A percentile compares a stretch with the other conserved stretches of the same genome.
Evolutionary conservation across 1,140 invertebrate species (phyloP).

Genomic region (Melipona quadrifasciata): DNA sequence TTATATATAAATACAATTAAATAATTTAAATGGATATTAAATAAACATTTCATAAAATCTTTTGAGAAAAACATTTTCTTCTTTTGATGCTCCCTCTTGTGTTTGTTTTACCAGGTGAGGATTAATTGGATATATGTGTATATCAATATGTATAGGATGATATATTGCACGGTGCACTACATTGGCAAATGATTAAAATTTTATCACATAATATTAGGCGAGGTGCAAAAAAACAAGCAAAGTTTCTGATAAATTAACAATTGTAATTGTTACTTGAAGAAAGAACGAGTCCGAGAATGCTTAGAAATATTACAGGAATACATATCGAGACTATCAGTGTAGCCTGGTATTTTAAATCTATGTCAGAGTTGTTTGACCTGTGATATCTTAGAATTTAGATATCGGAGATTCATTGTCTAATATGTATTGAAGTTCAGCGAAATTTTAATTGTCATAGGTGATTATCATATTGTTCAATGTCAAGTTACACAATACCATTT

Average conservation of each 20-base stretch:
- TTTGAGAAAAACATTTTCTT: not conserved
- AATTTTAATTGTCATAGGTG: constrained; percentile 7
- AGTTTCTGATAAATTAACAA: constrained; percentile 9
- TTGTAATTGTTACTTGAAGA: not conserved
- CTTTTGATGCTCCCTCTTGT: constrained; percentile 28
- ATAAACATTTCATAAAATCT: not conserved
- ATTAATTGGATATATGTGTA: constrained; percentile 49
- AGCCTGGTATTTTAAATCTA: constrained; percentile 53
- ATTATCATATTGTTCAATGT: constrained; percentile 21
- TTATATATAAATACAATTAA: not conserved
- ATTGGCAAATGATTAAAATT: constrained; percentile 60
- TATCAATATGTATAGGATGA: constrained; percentile 20
- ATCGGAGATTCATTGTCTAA: constrained; percentile 10
- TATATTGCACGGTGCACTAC: constrained; percentile 52
- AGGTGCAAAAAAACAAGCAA: constrained; percentile 34
- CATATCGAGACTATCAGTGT: constrained; percentile 27
- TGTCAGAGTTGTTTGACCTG: constrained; percentile 56
- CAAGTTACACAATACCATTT: constrained; percentile 10
- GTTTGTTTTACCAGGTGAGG: constrained; percentile 39
- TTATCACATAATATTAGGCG: constrained; percentile 43
- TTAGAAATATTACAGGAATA: constrained; percentile 8
- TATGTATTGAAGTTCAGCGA: constrained; percentile 3
- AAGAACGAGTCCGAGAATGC: not conserved
- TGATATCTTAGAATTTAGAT: constrained; percentile 41
- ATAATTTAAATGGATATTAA: not conserved